Percentiles rank a stretch among this genome's conserved stretches.
phyloP scores from a whole-genome alignment of 2,113 vertebrate species.

The Colistium nudipinnis region DNA sequence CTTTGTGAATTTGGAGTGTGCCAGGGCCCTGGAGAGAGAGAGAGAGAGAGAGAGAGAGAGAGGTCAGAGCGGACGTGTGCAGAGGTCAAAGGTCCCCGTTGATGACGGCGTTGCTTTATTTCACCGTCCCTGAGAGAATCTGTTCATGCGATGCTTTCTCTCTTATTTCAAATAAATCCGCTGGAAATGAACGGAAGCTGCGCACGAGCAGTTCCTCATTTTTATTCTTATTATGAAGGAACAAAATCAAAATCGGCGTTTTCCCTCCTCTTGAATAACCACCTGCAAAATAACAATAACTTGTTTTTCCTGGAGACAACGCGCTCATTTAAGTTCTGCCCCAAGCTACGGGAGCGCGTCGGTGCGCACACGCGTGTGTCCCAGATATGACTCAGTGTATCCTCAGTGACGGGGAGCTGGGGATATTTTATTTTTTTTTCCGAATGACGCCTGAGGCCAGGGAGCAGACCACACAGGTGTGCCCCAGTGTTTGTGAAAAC shows the following conservation, averaged over 20 bases:
- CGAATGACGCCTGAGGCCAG: slow-evolving; percentile 68
- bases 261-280: too few relatives aligned
- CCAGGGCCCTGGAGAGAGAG: slow-evolving; percentile 88
- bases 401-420: slow-evolving; percentile 57
- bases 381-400: slow-evolving; percentile 63
- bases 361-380: neutral
- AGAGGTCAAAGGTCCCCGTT: too few relatives aligned
- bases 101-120: too few relatives aligned
- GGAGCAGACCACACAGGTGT: slow-evolving; percentile 51
- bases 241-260: too few relatives aligned
- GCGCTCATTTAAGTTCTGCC: neutral
- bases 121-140: too few relatives aligned
- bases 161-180: too few relatives aligned
- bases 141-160: too few relatives aligned
- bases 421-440: slow-evolving; percentile 75
- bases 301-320: neutral
- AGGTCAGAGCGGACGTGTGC: too few relatives aligned
- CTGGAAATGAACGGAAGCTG: too few relatives aligned
- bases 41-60: slow-evolving; percentile 70
- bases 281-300: too few relatives aligned
- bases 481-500: slow-evolving; percentile 33
- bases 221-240: too few relatives aligned
- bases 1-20: slow-evolving; percentile 98
- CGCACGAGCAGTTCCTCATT: too few relatives aligned
- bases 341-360: neutral